These are phyloP conservation scores for Tridacna gigas DNA, from an alignment of 2,888 invertebrate genomes.

Conservation along the genomic window DNA sequence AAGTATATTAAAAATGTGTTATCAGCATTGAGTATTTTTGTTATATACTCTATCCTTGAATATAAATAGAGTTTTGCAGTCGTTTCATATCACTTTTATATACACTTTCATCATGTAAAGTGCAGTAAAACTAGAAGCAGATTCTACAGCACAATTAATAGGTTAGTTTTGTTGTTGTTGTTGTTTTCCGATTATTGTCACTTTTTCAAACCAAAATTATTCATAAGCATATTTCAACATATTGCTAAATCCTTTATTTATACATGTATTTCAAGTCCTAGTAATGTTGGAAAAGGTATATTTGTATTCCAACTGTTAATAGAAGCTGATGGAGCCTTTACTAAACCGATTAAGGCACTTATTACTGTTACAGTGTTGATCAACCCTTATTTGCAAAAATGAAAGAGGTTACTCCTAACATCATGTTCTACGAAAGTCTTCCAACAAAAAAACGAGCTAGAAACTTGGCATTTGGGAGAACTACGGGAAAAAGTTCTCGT, in stretches of 20 bases:
- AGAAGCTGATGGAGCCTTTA: slow-evolving; percentile 46
- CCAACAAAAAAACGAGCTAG: no score
- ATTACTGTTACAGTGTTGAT: no score
- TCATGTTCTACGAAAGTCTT: no score
- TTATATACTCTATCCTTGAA: no score
- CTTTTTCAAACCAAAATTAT: not conserved
- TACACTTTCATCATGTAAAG: no score
- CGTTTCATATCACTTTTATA: no score
- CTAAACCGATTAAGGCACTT: slow-evolving; percentile 41
- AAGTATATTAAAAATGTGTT: no score
- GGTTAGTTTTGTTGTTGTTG: slow-evolving; percentile 22
- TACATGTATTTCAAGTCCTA: slow-evolving; percentile 45
- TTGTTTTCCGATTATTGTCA: not conserved
- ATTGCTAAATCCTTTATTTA: not conserved
- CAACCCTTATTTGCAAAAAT: no score
- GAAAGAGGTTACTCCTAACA: no score
- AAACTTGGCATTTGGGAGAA: slow-evolving; percentile 47
- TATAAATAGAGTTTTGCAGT: no score
- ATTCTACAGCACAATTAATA: slow-evolving; percentile 44
- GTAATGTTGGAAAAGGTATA: slow-evolving; percentile 49
- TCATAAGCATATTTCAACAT: not conserved
- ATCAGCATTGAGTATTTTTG: no score
- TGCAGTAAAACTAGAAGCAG: no score
- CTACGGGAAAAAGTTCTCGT: slow-evolving; percentile 45
- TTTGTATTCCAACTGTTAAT: slow-evolving; percentile 54